Base-by-base conservation (phyloP, 2,888 invertebrate genomes). In the Podotricha telesiphe region DNA sequence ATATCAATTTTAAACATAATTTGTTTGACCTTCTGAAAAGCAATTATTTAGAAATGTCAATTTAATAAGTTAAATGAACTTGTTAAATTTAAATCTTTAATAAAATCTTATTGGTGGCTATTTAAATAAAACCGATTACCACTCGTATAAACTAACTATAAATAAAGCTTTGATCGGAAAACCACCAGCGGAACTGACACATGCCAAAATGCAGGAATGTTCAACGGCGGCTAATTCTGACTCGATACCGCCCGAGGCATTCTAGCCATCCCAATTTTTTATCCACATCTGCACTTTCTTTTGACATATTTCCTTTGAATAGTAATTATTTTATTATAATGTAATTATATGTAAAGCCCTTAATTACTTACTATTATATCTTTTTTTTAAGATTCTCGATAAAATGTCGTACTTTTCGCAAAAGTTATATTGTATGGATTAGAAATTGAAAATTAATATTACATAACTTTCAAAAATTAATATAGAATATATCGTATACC, bases 201-300 rank as follows among this genome's bases (percentile, higher is more conserved):
- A 22, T 28, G 50, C 76, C 79, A 76, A 80, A n/a, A 79, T 76
- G 81, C 79, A 78, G 77, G 79, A 79, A 79, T 78, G 79, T 78
- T 75, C 74, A 69, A 67, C 69, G 73, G 71, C 67, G 68, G 74
- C 69, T 78, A 78, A 78, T 77, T 76, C 76, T 74, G 69, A 69
- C 71, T 74, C 69, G 71, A 73, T 72, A 70, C 73, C 67, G 74
- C 74, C 66, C 64, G 73, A 74, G 75, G 75, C 70, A 73, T 74
- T 74, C 72, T 73, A 74, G 72, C 74, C 72, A 72, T 72, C 72
- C n/a, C 72, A 73, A 73, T 71, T 71, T 69, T 71, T 66, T 58
- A 64, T 58, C 65, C 50, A n/a, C n/a, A n/a, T n/a, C n/a, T n/a
- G 61, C 66, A 70, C 65, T 61, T 65, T 45, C 51, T 56, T 55